Conservation (phyloP, 2,113 vertebrate species). For the Cariama cristata region DNA sequence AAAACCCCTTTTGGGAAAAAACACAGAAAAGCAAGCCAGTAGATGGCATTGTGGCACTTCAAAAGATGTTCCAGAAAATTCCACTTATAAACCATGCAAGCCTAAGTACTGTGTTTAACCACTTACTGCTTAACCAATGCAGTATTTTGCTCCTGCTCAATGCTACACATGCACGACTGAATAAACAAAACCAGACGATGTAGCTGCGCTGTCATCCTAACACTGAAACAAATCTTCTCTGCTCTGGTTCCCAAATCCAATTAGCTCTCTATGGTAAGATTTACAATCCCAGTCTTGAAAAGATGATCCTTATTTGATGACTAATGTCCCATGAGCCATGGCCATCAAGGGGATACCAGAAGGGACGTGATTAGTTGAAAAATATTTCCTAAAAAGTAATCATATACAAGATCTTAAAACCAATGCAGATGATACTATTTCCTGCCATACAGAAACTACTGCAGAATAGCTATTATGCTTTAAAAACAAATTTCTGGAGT, state of each 20-base stretch:
- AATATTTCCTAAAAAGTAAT: background rate
- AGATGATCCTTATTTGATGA: background rate
- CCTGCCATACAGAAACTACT: background rate
- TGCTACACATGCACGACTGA: conserved; percentile 60
- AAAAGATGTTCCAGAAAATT: conserved; percentile 40
- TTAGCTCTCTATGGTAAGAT: background rate
- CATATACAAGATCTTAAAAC: background rate
- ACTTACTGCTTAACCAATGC: conserved; percentile 67
- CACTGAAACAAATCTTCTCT: background rate
- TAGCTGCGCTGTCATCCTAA: background rate
- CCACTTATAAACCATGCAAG: conserved; percentile 24
- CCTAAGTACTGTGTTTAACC: conserved; percentile 52
- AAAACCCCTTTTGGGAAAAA: background rate
- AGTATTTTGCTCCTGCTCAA: conserved; percentile 64
- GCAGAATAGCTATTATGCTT: background rate
- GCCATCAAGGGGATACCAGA: background rate
- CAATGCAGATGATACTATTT: background rate
- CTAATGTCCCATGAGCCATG: background rate
- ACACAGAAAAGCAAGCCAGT: conserved; percentile 30
- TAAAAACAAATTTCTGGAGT: background rate
- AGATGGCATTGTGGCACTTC: conserved; percentile 78
- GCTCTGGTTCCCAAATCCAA: background rate
- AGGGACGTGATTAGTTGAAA: background rate
- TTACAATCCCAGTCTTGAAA: background rate
- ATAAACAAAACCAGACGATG: conserved; percentile 54